Base-by-base conservation (phyloP, 2,113 vertebrate species). In the Catharus bicknelli region DNA sequence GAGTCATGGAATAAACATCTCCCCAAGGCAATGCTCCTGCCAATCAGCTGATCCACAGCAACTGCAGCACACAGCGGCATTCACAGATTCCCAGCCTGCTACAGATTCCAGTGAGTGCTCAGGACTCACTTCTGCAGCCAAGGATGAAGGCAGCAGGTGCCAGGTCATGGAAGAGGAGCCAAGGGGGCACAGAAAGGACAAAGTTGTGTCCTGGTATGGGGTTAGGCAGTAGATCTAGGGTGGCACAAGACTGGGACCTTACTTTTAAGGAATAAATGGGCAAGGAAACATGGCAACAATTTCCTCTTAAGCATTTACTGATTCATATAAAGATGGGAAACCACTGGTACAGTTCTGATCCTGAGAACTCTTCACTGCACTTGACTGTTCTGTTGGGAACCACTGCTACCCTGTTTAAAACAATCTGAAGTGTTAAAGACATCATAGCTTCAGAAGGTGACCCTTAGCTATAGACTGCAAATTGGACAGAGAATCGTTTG, bases 1-100 rank as follows among this genome's bases (percentile, higher is more conserved):
- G 68, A 92, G 38, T 83, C 90, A 92, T 6, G 29, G 86, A 83
- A 83, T 29, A 69, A 76, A 32, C 25, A 73, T 26, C 50, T 80
- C 42, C 75, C 32, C 63, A 64, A 62, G 50, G 79, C 54, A 85
- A 20, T 13, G 10, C 19, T 78, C 47, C 50, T 69, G 72, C 36
- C 94, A 20, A 16, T 27, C 82, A 63, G 40, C 55, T 59, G 42
- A 88, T 17, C 27, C 62, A 25, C 3, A 58, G 29, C 77, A 53
- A 61, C 59, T 36, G 69, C 64, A 84, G 87, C 38, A 40, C 66
- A 50, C 15, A 4, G 62, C 0, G 32, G 29, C 66, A 74, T 27
- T 64, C 66, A 2, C 7, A 48, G 59, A 59, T 34, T 51, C 67
- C 22, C 59, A 45, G 51, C 13, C 55, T 12, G 11, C 27, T 5